phyloP scores from a whole-genome alignment of 2,888 invertebrate genomes.

The Cylloceria caligata region DNA sequence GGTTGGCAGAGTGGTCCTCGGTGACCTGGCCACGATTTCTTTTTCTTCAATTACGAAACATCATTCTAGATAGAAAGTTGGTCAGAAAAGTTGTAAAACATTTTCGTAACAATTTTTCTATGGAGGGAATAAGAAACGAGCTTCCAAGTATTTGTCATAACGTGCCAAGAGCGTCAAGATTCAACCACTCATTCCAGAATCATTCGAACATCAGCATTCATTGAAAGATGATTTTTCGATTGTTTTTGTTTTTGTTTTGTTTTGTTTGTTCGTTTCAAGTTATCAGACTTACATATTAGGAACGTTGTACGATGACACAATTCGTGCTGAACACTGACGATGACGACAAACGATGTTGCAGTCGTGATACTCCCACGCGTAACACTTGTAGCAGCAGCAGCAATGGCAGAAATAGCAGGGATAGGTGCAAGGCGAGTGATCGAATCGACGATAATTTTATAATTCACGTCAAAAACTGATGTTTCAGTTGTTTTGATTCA shows the following conservation, averaged over 20 bases:
- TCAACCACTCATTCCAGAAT: neutral
- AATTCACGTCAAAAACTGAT: slow-evolving; percentile 21
- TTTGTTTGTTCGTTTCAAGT: neutral
- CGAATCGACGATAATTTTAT: slow-evolving; percentile 1
- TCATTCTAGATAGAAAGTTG: neutral
- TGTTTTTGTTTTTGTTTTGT: neutral
- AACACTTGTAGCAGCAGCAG: slow-evolving; percentile 25
- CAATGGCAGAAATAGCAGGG: too few relatives aligned
- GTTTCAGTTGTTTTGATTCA: neutral
- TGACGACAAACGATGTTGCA: slow-evolving; percentile 22
- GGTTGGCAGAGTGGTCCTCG: neutral
- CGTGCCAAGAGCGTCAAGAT: neutral
- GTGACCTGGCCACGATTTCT: slow-evolving; percentile 10
- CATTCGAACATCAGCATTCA: neutral
- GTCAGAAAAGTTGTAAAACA: neutral
- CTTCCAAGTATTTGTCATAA: neutral
- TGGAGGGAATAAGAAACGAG: neutral
- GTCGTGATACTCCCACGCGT: slow-evolving; percentile 34
- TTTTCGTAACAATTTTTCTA: neutral
- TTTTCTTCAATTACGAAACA: neutral
- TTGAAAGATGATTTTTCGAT: slow-evolving; percentile 8
- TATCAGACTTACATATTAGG: slow-evolving; percentile 59
- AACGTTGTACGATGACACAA: slow-evolving; percentile 58
- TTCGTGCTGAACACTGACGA: slow-evolving; percentile 14
- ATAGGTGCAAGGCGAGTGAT: neutral